Conservation (phyloP, 2,888 invertebrate genomes). For the Celastrina argiolus region DNA sequence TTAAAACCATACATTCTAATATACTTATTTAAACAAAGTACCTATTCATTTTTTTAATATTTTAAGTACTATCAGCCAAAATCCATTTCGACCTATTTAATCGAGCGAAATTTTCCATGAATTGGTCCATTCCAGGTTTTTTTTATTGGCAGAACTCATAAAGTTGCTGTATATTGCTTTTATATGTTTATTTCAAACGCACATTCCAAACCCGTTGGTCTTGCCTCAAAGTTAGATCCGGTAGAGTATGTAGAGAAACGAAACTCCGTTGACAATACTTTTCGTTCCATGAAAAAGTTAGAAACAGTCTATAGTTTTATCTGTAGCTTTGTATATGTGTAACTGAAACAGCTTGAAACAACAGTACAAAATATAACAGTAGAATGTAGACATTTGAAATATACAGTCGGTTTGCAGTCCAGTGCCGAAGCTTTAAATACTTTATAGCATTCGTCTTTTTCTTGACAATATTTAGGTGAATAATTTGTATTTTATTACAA, state of each 20-base stretch:
- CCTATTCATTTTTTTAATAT: background rate
- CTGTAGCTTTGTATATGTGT: background rate
- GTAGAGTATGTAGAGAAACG: slow-evolving; percentile 13
- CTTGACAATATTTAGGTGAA: background rate
- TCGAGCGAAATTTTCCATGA: too few species aligned
- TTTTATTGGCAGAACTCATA: background rate
- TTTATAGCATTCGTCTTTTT: slow-evolving; percentile 3
- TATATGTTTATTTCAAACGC: slow-evolving; percentile 26
- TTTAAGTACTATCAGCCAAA: background rate
- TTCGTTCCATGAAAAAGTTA: background rate
- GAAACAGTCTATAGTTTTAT: background rate
- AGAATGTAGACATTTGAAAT: background rate
- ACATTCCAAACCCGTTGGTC: slow-evolving; percentile 28
- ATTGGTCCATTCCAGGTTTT: too few species aligned
- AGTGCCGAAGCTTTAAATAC: slow-evolving; percentile 1
- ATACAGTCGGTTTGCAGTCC: slow-evolving; percentile 4
- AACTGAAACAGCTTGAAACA: background rate
- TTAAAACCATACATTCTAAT: too few species aligned
- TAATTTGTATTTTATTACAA: background rate
- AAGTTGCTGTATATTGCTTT: slow-evolving; percentile 6
- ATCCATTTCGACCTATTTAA: too few species aligned
- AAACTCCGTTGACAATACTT: slow-evolving; percentile 12
- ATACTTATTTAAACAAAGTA: too few species aligned
- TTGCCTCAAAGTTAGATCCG: slow-evolving; percentile 29
- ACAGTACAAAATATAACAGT: background rate